Evolutionary conservation across 2,888 invertebrate genomes (phyloP), one percentile per base, ranked within the genome.

Genomic region (Drosophila pseudotalamancana): DNA sequence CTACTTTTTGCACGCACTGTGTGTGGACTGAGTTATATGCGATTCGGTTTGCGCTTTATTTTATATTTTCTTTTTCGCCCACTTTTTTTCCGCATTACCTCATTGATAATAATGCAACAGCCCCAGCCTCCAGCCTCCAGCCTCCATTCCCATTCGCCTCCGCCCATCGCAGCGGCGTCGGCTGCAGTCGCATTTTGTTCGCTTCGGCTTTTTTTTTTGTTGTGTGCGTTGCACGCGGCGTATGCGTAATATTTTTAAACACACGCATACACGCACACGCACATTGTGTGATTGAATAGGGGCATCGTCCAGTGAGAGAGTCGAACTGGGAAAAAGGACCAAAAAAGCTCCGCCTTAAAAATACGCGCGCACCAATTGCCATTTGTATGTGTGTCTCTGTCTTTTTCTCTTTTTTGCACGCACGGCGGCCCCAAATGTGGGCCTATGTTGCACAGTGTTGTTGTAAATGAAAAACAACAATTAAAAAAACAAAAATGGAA

Each of bases 321-420:
- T 56, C 71, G 63, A 67, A 73, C 62, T 71, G 57, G 79, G 85
- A 90, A 89, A 89, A 89, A 89, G 83, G 80, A 84, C 79, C 89
- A 89, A 89, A 89, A 89, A 90, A 90, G 90, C 89, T 89, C 89
- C 89, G 89, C 89, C 89, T 89, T 90, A 88, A 89, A 89, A 90
- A 87, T 88, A 77, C 71, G 73, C 78, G 88, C 89, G 89, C 87
- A 88, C 89, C 89, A 89, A 89, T 80, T 87, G 87, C 87, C 76
- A 77, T 83, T 88, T 89, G 87, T 74, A 77, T 83, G 86, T 89
- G 87, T 89, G 74, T 88, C 85, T 88, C 85, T 78, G 72, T 88
- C 87, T 88, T 88, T 88, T 89, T 89, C 89, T 87, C 89, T 89
- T 86, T 87, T 87, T 87, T 87, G 72, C 89, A 72, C 89, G 74